These are phyloP conservation scores for Drosophila greeni DNA, from an alignment of 2,888 invertebrate genomes.

Conservation along the genomic window DNA sequence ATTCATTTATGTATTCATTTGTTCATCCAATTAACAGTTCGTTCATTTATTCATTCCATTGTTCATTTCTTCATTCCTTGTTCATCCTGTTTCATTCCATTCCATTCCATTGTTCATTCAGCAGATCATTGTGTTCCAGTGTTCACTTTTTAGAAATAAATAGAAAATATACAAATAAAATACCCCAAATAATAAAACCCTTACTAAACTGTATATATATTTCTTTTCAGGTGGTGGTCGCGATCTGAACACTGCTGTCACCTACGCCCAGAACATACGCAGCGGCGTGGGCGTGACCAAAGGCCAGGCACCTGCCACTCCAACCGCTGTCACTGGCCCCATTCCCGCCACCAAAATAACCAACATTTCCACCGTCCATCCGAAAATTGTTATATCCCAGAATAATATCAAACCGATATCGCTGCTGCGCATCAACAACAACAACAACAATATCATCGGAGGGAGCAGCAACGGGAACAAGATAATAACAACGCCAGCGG, in stretches of 20 bases:
- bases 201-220: background rate
- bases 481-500: constrained; percentile 18
- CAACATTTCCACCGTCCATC: constrained; percentile 1
- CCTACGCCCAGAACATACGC: constrained; percentile 80
- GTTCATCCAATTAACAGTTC: too few species aligned
- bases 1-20: background rate
- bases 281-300: constrained; percentile 71
- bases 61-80: background rate
- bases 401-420: constrained; percentile 53
- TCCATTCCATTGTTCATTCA: background rate
- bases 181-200: background rate
- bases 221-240: constrained; percentile 87
- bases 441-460: constrained; percentile 29
- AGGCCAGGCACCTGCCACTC: constrained; percentile 1
- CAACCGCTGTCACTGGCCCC: constrained; percentile 18
- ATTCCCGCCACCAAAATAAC: background rate
- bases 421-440: constrained; percentile 41
- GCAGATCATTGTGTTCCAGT: too few species aligned
- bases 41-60: background rate
- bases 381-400: constrained; percentile 30
- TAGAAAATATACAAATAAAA: background rate
- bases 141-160: too few species aligned
- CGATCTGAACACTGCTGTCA: constrained; percentile 89
- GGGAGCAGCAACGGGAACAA: constrained; percentile 8
- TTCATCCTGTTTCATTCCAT: too few species aligned